Conservation (phyloP, 2,797 vertebrate species). For the Synaphobranchus kaupii region DNA sequence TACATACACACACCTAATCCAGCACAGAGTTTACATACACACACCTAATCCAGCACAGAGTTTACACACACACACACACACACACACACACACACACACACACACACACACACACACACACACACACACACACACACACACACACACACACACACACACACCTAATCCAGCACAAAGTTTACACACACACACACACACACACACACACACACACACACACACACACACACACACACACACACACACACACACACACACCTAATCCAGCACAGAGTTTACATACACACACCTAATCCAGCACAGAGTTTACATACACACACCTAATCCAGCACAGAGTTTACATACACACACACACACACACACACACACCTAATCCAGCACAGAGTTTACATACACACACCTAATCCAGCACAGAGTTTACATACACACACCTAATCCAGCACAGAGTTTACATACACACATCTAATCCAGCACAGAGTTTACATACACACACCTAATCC, state of each 20-base stretch:
- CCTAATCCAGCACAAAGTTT: conserved; percentile 20
- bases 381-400: conserved; percentile 20
- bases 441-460: background rate
- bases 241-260: conserved; percentile 8
- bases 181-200: background rate
- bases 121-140: conserved; percentile 13
- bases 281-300: background rate
- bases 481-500: conserved; percentile 27
- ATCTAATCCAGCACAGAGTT: no score
- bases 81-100: conserved; percentile 38
- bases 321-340: no score
- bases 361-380: conserved; percentile 24
- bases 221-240: conserved; percentile 17
- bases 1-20: no score
- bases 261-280: no score
- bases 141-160: conserved; percentile 15
- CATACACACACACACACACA: no score
- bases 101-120: conserved; percentile 18
- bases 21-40: no score
- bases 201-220: conserved; percentile 32
- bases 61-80: no score
- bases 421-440: conserved; percentile 3
- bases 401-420: no score
- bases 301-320: conserved; percentile 34
- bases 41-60: no score